These are phyloP conservation scores for Apamea anceps DNA, from an alignment of 2,888 invertebrate genomes.

Conservation along the genomic window DNA sequence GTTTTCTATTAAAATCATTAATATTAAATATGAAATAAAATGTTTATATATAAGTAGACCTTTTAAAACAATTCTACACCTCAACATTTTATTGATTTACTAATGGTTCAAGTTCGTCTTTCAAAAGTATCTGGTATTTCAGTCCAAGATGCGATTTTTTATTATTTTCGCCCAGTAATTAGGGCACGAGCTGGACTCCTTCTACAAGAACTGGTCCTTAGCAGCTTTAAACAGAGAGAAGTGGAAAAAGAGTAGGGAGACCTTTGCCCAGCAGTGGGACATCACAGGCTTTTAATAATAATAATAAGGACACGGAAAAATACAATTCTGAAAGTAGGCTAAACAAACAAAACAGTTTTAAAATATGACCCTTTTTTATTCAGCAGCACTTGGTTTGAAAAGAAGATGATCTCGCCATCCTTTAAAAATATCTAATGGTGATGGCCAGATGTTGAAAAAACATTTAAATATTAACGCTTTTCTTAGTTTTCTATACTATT, in stretches of 20 bases:
- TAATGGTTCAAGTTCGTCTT: background rate
- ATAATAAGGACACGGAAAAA: background rate
- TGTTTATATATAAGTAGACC: background rate
- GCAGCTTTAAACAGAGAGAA: too few species aligned
- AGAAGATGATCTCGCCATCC: background rate
- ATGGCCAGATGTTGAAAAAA: background rate
- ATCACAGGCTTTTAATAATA: too few species aligned
- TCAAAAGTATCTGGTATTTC: background rate
- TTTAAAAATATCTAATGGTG: background rate
- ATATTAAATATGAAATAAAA: background rate
- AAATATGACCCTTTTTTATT: background rate
- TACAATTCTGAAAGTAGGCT: background rate
- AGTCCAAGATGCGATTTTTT: background rate
- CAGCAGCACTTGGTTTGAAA: background rate
- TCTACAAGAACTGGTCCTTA: too few species aligned
- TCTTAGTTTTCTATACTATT: background rate
- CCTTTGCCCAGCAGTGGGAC: too few species aligned
- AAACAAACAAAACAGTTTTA: background rate
- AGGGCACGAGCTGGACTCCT: background rate
- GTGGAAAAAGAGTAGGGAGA: too few species aligned
- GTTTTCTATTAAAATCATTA: background rate
- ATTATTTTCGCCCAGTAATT: background rate
- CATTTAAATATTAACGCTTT: background rate
- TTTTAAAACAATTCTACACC: background rate
- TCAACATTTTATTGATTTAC: background rate